Evolutionary conservation across 2,113 vertebrate species (phyloP), one percentile per base, ranked within the genome.

Genomic region (Spheniscus mendiculus): DNA sequence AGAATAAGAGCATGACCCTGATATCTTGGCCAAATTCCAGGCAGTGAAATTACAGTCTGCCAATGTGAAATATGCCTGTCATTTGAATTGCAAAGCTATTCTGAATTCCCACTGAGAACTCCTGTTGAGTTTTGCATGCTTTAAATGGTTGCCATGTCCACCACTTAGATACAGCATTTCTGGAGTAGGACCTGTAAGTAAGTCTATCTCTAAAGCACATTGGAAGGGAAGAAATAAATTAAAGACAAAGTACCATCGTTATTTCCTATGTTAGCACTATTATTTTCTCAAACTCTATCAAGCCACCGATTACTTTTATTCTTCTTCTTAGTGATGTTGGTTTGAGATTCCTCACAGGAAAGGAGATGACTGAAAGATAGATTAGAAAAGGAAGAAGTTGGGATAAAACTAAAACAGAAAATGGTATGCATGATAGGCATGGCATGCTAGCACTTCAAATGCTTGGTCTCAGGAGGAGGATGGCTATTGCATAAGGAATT

Each of bases 1-100:
- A 93, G 83, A 87, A 61, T 84, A 91, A 80, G 20, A 85, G 16
- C 49, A 88, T 70, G 78, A 95, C 66, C 70, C 73, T 90, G 36
- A 61, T 83, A 83, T 62, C 58, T 95, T 95, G 91, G 81, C 40
- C 86, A 85, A 38, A 83, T 73, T 96, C 91, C 84, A 91, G 66
- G 55, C 9, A 47, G 29, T 69, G 70, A 94, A 97, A 91, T 96
- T 84, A 52, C 38, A 55, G 94, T 96, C 66, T 91, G 53, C 42
- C 81, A 73, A 34, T 49, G 66, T 91, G 83, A 96, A 96, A 92
- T 85, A 89, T 79, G 77, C 12, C 84, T 89, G 53, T 72, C 58
- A 84, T 93, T 87, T 90, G 40, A 95, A 72, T 83, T 58, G 49
- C 61, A 89, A 93, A 95, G 9, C 18, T 84, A 34, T 85, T 85